Conservation (phyloP, 2,888 invertebrate species). For the Agrilus cyanescens region DNA sequence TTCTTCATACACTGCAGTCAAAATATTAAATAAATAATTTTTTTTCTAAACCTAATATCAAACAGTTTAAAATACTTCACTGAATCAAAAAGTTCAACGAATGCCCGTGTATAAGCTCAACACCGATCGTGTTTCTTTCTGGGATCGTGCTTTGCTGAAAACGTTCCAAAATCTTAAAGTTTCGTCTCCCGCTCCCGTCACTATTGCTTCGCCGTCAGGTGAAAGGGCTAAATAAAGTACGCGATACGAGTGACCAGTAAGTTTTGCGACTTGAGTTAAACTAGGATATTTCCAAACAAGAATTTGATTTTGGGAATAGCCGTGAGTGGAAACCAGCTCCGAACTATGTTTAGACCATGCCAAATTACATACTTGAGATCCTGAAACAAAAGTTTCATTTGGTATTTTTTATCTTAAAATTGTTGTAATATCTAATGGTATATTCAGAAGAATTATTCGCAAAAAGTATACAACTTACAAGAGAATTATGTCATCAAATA, state of each 20-base stretch:
- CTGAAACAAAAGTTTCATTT: conserved; percentile 34
- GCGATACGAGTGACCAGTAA: conserved; percentile 92
- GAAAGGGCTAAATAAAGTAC: conserved; percentile 94
- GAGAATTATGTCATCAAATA: no score
- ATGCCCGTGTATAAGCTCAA: conserved; percentile 86
- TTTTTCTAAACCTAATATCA: no score
- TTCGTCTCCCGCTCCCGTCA: conserved; percentile 97
- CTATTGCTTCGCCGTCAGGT: conserved; percentile 97
- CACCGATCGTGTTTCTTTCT: conserved; percentile 87
- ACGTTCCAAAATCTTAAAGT: conserved; percentile 98
- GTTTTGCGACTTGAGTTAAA: conserved; percentile 89
- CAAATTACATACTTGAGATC: conserved; percentile 95
- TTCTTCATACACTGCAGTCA: no score
- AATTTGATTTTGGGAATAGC: conserved; percentile 98
- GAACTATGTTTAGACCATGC: conserved; percentile 99
- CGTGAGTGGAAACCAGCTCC: conserved; percentile 95
- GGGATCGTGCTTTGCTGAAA: conserved; percentile 92
- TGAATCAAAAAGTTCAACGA: conserved; percentile 39
- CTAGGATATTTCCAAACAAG: conserved; percentile 98
- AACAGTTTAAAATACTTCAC: not conserved
- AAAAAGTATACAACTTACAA: no score
- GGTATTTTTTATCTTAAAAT: no score
- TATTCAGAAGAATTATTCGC: no score
- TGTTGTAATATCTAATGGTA: no score
- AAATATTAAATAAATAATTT: no score